Percentiles rank a stretch among this genome's conserved stretches.
These are phyloP conservation scores for Mionectes olivaceus DNA, from an alignment of 2,797 vertebrate species.

Conservation along the genomic window DNA sequence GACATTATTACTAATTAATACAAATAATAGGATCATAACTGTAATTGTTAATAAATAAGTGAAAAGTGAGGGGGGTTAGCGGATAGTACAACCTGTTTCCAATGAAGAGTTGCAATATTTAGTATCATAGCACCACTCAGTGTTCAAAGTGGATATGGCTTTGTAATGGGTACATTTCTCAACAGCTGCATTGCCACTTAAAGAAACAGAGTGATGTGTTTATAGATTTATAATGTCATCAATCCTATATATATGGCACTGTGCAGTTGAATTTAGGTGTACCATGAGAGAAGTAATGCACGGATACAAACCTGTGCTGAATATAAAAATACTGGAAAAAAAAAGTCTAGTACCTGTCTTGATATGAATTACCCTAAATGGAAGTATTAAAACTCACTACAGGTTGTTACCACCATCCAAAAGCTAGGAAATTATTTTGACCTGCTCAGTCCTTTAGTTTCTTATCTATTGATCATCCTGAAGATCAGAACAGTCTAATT, in stretches of 20 bases:
- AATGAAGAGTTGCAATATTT: background rate
- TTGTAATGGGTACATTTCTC: background rate
- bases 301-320: background rate
- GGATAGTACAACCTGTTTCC: background rate
- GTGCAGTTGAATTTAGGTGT: background rate
- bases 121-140: background rate
- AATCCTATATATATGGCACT: background rate
- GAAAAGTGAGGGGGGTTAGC: background rate
- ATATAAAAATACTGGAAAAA: background rate
- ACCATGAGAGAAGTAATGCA: background rate
- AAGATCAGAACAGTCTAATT: background rate
- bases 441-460: background rate
- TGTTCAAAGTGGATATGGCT: slow-evolving; percentile 11
- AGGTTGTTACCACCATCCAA: background rate
- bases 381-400: background rate
- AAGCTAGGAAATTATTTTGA: background rate
- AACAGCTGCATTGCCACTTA: background rate
- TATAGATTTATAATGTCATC: background rate
- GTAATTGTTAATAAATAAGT: background rate
- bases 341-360: background rate
- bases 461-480: background rate
- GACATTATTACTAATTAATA: background rate
- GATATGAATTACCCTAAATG: background rate
- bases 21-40: background rate
- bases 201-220: background rate